Base-by-base conservation (phyloP, 2,888 invertebrate genomes). In the Spisula subtruncata region DNA sequence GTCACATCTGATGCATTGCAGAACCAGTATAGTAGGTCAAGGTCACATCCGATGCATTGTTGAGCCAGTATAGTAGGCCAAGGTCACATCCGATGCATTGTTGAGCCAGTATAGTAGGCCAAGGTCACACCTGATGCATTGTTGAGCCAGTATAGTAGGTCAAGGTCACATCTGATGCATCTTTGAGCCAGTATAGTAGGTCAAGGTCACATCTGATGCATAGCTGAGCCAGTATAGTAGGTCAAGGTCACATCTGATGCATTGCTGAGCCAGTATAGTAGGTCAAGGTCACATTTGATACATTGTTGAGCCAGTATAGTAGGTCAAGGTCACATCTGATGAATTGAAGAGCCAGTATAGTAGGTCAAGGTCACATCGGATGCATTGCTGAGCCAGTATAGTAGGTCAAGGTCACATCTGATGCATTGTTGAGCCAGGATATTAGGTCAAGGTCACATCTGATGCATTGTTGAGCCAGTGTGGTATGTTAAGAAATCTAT, bases 1-100 rank as follows among this genome's bases (percentile, higher is more conserved):
- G n/a, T 83, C 54, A 51, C 81, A 81, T 81, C n/a, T 83, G 82
- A 35, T 83, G 66, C 83, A 83, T 66, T 14, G 83, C 25, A 71
- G 83, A 71, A 8, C 54, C 54, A n/a, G 60, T 66, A 71, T 71
- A 66, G 48, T 66, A 83, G 0, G 41, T 35, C 0, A 71, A n/a
- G 41, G 51, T 51, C 51, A 51, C 51, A 51, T 51, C 51, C 14
- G 51, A 51, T 51, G 51, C 51, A 51, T 51, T 12, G 1, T 16
- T 1, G 51, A 51, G 51, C 51, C 51, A 51, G 51, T 51, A 51
- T 51, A 51, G 16, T 16, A 51, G 4, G 51, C 14, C 51, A 51
- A 16, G 12, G 18, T 83, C 35, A 83, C 60, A 83, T 83, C 51
- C 14, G 51, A 51, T 51, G 51, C 51, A 18, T 2, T 32, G 35